Evolutionary conservation across 2,888 invertebrate genomes (phyloP).

Genomic region (Chelonus formosanus): DNA sequence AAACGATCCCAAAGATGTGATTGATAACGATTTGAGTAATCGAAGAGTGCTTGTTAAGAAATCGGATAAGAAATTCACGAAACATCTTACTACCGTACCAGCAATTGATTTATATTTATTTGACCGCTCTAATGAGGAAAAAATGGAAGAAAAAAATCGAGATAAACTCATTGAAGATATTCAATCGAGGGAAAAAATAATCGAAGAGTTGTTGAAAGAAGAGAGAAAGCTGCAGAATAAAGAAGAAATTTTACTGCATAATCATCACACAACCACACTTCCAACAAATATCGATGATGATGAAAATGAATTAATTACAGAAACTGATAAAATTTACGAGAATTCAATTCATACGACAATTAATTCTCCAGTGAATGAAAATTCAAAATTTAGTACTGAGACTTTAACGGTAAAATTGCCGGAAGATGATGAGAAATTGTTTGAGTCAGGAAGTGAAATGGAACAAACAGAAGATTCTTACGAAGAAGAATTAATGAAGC

Average conservation of each 20-base stretch:
- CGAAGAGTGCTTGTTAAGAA: conserved; percentile 30
- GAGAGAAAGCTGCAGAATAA: conserved; percentile 12
- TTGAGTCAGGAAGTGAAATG: conserved; percentile 34
- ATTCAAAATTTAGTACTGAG: conserved; percentile 7
- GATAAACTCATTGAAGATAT: conserved; percentile 2
- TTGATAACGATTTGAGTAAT: conserved; percentile 38
- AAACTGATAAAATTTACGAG: not conserved
- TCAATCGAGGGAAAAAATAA: conserved; percentile 6
- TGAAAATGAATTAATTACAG: conserved; percentile 2
- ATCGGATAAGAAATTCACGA: not conserved
- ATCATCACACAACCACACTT: not conserved
- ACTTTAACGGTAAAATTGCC: conserved; percentile 26
- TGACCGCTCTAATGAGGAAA: no score
- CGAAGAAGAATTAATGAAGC: conserved; percentile 39
- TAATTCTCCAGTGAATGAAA: conserved; percentile 7
- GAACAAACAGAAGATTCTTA: conserved; percentile 41
- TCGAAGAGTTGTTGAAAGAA: conserved; percentile 27
- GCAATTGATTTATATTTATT: no score
- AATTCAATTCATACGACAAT: not conserved
- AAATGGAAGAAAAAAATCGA: conserved; percentile 13
- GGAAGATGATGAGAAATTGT: conserved; percentile 34
- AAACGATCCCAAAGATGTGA: conserved; percentile 41
- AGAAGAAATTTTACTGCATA: not conserved
- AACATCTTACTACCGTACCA: not conserved
- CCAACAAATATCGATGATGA: conserved; percentile 6